Base-by-base conservation (phyloP, 2,888 invertebrate species). In the Endotricha flammealis region DNA sequence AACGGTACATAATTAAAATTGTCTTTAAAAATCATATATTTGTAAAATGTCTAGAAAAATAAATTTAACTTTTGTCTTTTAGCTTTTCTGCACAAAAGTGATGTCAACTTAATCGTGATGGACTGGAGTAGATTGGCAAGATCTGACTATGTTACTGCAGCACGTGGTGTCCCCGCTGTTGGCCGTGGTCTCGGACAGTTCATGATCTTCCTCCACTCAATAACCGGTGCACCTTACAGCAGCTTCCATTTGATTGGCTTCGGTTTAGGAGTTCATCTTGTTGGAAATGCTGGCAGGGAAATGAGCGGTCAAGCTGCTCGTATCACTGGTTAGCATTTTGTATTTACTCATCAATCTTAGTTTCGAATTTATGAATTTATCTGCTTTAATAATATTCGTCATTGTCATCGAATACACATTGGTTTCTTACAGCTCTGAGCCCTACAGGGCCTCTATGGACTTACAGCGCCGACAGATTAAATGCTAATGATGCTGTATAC, bases 101-200 rank as follows among this genome's bases (percentile, higher is more conserved):
- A 76, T 23, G 51, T 53, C 0, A 80, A 81, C 37, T 60, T 79
- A 0, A 71, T 79, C 10, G 48, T 68, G 0, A 16, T 81, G 12
- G 76, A 78, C 50, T 81, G 78, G 79, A 61, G 68, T 17, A 50
- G 53, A 1, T 50, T 67, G 0, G 64, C 70, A 0, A 2, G 36
- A 0, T 41, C 44, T 1, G 48, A 53, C 36, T 75, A 77, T 41
- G 39, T 50, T 4, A 20, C 20, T 20, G 20, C 20, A 27, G 65
- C 52, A 2, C 12, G 34, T 12, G 73, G 75, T 14, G 65, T 82
- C 1, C 75, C 83, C 9, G 72, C 48, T 0, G 66, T 81, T 0
- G 83, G 83, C 0, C 65, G 66, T 22, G 78, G 70, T 1, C 47
- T 86, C 0, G 87, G 85, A n/a, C 64, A 69, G 38, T 83, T 88